These are phyloP conservation scores for Pollachius pollachius DNA, from an alignment of 2,113 vertebrate species.

Conservation along the genomic window DNA sequence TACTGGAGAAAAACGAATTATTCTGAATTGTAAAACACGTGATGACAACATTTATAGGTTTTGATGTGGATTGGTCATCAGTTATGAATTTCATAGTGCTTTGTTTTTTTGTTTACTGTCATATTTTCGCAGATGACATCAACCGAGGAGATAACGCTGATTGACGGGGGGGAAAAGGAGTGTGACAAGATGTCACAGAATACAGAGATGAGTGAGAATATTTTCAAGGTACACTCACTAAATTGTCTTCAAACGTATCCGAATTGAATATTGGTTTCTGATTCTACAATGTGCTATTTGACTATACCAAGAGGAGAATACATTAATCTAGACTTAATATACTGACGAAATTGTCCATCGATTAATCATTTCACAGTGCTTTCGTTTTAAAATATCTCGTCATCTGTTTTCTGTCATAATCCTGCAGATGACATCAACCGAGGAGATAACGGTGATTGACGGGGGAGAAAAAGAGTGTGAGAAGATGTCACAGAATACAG, in stretches of 20 bases:
- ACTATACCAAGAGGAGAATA: too few species aligned
- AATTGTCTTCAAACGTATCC: not conserved
- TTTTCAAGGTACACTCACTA: not conserved
- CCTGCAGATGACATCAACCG: not conserved
- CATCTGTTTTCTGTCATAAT: not conserved
- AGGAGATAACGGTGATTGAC: not conserved
- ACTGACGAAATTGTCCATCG: too few species aligned
- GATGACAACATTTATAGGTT: not conserved
- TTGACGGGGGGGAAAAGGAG: not conserved
- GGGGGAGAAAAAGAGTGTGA: not conserved
- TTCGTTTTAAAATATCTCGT: not conserved
- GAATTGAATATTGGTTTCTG: too few species aligned
- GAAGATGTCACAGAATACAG: not conserved
- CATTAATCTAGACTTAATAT: too few species aligned
- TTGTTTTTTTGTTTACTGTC: not conserved
- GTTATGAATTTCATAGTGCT: not conserved
- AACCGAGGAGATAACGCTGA: not conserved
- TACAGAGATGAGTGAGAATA: not conserved
- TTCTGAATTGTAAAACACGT: not conserved
- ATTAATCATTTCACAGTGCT: not conserved
- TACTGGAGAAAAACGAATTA: constrained; percentile 12
- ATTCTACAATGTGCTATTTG: too few species aligned
- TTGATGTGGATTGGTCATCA: too few species aligned
- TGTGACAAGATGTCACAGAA: not conserved
- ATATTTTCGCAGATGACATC: constrained; percentile 2